Base-by-base conservation (phyloP, 2,888 invertebrate genomes). In the Bombylius discolor region DNA sequence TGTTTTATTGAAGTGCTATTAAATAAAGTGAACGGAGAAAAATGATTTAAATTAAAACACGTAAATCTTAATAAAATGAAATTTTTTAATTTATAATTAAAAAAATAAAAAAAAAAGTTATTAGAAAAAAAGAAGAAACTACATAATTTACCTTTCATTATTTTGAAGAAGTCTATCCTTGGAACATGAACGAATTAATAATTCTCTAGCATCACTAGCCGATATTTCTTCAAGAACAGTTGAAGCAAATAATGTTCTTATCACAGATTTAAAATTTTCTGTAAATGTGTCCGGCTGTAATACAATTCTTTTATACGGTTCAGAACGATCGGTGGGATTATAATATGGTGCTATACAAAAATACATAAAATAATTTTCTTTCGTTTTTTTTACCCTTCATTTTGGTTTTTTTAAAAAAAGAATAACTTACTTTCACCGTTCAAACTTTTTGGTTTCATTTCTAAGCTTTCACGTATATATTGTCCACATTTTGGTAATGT, bases 141-240 rank as follows among this genome's bases (percentile, higher is more conserved):
- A 34, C 12, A 23, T 23, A 36, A 52, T 59, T 56, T 61, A 64
- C 64, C 62, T 62, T 56, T 65, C 62, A 57, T 66, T 69, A n/a
- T 63, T 66, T 11, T 23, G 23, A 1, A 65, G 57, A 5, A 64
- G 55, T 61, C 70, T 70, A 51, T 69, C 68, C 52, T 71, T 71
- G 6, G 64, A 66, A 0, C 68, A 67, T 5, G 89, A 85, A 64
- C 84, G 81, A 5, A 89, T 80, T 59, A 92, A 76, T 61, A 92
- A 84, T 62, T 87, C 86, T 71, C 90, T 89, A 1, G 91, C 91
- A 75, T 90, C 88, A 61, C 81, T 80, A 36, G 80, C 74, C 59
- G 77, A 83, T 51, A 93, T 76, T 69, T 91, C 90, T 64, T 84
- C 84, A 64, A 87, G 74, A 31, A 81, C 74, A 65, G 76, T 76